Evolutionary conservation across 2,113 vertebrate species (phyloP), one percentile per base, ranked within the genome.

Genomic region (Sula dactylatra): DNA sequence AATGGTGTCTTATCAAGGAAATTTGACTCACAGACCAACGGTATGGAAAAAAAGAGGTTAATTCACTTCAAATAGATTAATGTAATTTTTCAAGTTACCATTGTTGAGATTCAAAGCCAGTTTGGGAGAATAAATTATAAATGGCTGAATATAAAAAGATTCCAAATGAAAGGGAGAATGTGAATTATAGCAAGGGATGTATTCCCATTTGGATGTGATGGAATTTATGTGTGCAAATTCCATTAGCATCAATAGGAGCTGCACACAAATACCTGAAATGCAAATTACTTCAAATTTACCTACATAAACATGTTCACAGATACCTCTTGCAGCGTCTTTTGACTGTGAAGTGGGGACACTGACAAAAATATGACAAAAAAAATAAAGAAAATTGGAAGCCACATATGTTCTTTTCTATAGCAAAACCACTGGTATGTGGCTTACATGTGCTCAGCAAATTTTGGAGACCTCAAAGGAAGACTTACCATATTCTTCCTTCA

Each of bases 101-200:
- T 32, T 82, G 70, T 36, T 82, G 50, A 91, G 71, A 78, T 71
- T 82, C 70, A 70, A 66, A 91, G 54, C 65, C 80, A 82, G 87
- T 88, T 78, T 74, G 16, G 16, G 52, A 90, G 34, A 90, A 84
- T 84, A 85, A 90, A 94, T 94, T 86, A 86, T 91, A 82, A 69
- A 94, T 62, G 71, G 55, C 26, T 88, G 72, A 80, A 66, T 78
- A 70, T 44, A 50, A 81, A 84, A 85, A 49, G 38, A 59, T 42
- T 16, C 52, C 34, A 71, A 79, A 88, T 70, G 38, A 88, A 91
- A 91, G 31, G 20, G 16, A 82, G 56, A 90, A 76, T 4, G 21
- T 72, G 55, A 91, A 49, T 78, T 82, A 70, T 10, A 78, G 45
- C 6, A 11, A 72, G 11, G 70, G 27, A 45, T 61, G n/a, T 50